Base-by-base conservation (phyloP, 30 jellyfish, hydroid and myxozoan genomes). In the Aurelia sp. region DNA sequence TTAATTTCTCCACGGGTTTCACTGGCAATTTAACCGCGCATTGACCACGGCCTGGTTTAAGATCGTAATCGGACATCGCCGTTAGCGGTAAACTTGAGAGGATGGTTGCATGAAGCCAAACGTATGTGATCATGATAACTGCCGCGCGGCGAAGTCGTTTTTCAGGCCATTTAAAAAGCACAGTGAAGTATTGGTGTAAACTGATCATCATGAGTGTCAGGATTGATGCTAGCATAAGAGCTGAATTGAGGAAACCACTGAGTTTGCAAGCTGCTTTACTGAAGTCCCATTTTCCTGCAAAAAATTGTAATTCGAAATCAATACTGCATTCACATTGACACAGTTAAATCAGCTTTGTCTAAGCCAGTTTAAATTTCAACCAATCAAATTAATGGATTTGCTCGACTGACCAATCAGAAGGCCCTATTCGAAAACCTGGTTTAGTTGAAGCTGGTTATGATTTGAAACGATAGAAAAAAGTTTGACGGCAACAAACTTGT, bases 1-100 rank as follows among this genome's bases (percentile, higher is more conserved):
- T 79, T 20, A 72, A 23, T 50, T 88, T 88, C 30, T 88, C 96
- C n/a, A 60, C 92, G 5, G 76, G 33, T 33, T 73, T 31, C 48
- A 68, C 62, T 0, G 96, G 96, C 9, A 88, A 59, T 65, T 60
- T 72, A 33, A 88, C 92, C 11, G 96, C 82, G 60, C 96, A 88
- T 57, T 88, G 96, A 19, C 89, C 96, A 73, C 96, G 96, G 11
- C 96, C 96, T 11, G 75, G 66, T 48, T 88, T 88, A 27, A 78
- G 79, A 44, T 79, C 92, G 81, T 88, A 88, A 67, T 75, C 27
- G 30, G 91, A 62, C 21, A 88, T 60, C 15, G 76, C 63, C n/a
- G 82, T 63, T 6, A 88, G 86, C 21, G 96, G 96, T 6, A 88
- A 73, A 3, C 70, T 21, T 51, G 96, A 88, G n/a, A 88, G 86